Conservation (phyloP, 2,888 invertebrate genomes). For the Shargacucullia verbasci region DNA sequence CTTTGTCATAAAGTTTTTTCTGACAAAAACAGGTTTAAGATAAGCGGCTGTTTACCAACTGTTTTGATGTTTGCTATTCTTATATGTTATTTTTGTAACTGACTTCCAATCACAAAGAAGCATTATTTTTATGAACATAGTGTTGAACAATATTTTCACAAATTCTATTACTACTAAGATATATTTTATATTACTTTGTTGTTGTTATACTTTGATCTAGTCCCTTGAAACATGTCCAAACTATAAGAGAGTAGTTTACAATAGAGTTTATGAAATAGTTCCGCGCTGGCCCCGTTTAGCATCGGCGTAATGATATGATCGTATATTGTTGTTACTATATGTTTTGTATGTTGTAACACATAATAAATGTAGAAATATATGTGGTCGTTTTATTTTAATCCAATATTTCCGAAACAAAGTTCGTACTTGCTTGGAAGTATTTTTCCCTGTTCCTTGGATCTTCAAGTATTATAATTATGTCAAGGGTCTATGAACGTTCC, state of each 20-base stretch:
- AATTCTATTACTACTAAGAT: slow-evolving; percentile 29
- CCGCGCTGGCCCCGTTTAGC: slow-evolving; percentile 29
- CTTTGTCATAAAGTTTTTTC: no score
- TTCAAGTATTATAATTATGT: no score
- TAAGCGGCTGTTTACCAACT: no score
- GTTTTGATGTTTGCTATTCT: not conserved
- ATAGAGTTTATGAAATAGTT: slow-evolving; percentile 40
- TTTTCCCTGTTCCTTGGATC: no score
- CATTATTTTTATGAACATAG: slow-evolving; percentile 27
- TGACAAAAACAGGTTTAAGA: no score
- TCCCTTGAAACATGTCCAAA: slow-evolving; percentile 47
- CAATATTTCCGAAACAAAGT: not conserved
- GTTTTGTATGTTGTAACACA: slow-evolving; percentile 78
- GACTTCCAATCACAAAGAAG: slow-evolving; percentile 31
- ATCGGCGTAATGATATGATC: slow-evolving; percentile 37
- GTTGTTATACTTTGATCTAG: slow-evolving; percentile 37
- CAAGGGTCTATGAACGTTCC: no score
- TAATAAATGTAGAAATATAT: slow-evolving; percentile 69
- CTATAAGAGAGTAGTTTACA: slow-evolving; percentile 22
- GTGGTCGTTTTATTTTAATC: not conserved
- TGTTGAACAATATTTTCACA: slow-evolving; percentile 30
- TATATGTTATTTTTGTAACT: not conserved
- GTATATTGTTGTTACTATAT: slow-evolving; percentile 72
- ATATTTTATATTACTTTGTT: slow-evolving; percentile 24
- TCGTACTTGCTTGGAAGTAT: no score